Conservation (phyloP, 2,113 vertebrate species). For the Mesocricetus auratus region DNA sequence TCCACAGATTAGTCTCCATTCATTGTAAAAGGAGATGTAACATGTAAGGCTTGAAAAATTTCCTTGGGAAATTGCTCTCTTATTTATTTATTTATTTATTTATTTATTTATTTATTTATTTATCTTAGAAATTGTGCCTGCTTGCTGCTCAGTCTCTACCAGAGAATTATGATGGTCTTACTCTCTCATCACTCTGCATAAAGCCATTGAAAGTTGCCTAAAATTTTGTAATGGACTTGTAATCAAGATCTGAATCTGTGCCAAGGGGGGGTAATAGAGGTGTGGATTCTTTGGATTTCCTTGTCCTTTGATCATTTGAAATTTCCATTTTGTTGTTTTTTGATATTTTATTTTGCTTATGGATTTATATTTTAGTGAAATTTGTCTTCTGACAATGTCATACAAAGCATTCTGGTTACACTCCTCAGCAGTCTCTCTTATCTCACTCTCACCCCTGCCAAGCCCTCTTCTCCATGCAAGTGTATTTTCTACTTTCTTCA, state of each 20-base stretch:
- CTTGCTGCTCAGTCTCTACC: neutral
- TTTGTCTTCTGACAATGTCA: neutral
- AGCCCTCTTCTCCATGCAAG: neutral
- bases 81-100: neutral
- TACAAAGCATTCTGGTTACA: neutral
- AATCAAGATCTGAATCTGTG: neutral
- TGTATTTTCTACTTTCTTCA: neutral
- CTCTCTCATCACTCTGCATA: neutral
- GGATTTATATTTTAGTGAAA: neutral
- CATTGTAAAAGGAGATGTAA: neutral
- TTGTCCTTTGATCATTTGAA: neutral
- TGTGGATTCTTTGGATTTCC: neutral
- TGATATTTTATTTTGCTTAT: neutral
- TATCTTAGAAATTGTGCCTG: neutral
- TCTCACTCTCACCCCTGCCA: neutral
- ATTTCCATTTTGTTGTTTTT: neutral
- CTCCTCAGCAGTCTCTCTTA: neutral
- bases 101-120: neutral
- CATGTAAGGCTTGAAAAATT: neutral
- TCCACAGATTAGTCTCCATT: neutral
- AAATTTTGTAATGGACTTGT: neutral
- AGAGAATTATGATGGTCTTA: neutral
- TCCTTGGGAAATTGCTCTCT: neutral
- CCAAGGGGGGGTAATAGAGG: neutral
- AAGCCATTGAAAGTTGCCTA: neutral